These are phyloP conservation scores for Microcaecilia unicolor DNA, from an alignment of 2,797 vertebrate genomes.

Conservation along the genomic window DNA sequence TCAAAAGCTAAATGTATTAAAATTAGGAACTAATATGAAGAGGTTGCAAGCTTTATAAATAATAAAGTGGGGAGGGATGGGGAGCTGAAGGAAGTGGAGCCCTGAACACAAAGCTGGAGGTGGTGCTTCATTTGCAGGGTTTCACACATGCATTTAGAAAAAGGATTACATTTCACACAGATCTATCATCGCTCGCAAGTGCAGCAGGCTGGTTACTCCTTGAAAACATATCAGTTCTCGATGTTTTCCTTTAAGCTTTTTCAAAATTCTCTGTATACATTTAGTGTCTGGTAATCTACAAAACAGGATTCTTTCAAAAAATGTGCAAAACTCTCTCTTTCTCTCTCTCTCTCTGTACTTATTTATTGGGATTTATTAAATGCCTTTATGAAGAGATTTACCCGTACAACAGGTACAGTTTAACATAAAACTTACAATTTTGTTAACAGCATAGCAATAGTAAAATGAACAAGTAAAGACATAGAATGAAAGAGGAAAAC, in stretches of 20 bases:
- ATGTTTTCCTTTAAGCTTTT: conserved; percentile 37
- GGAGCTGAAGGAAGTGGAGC: too few relatives aligned
- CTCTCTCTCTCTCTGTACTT: too few relatives aligned
- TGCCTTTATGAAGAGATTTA: too few relatives aligned
- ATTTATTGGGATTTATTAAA: too few relatives aligned
- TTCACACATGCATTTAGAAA: conserved; percentile 76
- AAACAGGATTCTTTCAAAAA: conserved; percentile 22
- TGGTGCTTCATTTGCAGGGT: conserved; percentile 38
- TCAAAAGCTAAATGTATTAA: conserved; percentile 3
- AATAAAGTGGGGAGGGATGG: conserved; percentile 8
- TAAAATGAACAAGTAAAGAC: too few relatives aligned
- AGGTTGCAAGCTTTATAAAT: conserved; percentile 8
- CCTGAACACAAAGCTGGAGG: conserved; percentile 34
- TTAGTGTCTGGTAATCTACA: conserved; percentile 33
- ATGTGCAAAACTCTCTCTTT: conserved; percentile 9
- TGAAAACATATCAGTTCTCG: conserved; percentile 53
- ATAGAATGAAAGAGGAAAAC: too few relatives aligned
- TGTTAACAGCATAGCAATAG: too few relatives aligned
- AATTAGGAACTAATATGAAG: conserved; percentile 21
- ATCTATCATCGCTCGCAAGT: conserved; percentile 57
- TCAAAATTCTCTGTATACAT: conserved; percentile 29
- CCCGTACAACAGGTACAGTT: too few relatives aligned
- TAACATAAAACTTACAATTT: too few relatives aligned
- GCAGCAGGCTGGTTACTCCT: conserved; percentile 39
- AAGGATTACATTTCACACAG: conserved; percentile 65